These are phyloP conservation scores for Eretmochelys imbricata DNA, from an alignment of 2,113 vertebrate genomes.

Conservation along the genomic window DNA sequence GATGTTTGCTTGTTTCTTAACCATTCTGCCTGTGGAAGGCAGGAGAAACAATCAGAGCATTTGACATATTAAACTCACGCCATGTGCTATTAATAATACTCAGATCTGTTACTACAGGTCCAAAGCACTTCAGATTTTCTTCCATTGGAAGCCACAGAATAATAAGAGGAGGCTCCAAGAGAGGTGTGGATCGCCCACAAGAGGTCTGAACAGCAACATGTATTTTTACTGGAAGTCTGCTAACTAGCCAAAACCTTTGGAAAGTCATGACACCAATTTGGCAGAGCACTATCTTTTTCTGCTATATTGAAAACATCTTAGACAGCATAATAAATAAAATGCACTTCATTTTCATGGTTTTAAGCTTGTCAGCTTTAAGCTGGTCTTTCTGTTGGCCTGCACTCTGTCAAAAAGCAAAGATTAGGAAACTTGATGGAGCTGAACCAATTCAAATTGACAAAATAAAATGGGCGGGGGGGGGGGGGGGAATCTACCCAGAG, in stretches of 20 bases:
- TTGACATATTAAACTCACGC: conserved; percentile 13
- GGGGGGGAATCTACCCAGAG: background rate
- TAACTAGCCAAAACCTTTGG: conserved; percentile 77
- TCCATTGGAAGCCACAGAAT: conserved; percentile 76
- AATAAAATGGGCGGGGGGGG: conserved; percentile 46
- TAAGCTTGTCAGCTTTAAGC: conserved; percentile 57
- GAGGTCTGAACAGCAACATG: conserved; percentile 74
- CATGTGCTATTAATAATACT: conserved; percentile 51
- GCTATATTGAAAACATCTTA: conserved; percentile 81
- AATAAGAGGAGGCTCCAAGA: conserved; percentile 71
- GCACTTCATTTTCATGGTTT: conserved; percentile 63
- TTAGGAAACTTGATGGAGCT: conserved; percentile 16
- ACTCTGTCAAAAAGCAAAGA: conserved; percentile 61
- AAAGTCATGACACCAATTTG: conserved; percentile 77
- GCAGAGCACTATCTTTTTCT: conserved; percentile 68
- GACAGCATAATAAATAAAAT: conserved; percentile 71
- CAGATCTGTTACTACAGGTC: conserved; percentile 47
- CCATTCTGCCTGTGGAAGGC: background rate
- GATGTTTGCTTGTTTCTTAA: background rate
- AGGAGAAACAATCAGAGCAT: background rate
- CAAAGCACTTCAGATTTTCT: conserved; percentile 65
- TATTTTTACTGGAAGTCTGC: conserved; percentile 80
- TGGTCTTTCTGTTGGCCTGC: conserved; percentile 60
- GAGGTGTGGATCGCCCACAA: conserved; percentile 78
- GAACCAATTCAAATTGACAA: conserved; percentile 52